Evolutionary conservation across 2,888 invertebrate species (phyloP), one percentile per base, ranked within the genome.

Genomic region (Hemithea aestivaria): DNA sequence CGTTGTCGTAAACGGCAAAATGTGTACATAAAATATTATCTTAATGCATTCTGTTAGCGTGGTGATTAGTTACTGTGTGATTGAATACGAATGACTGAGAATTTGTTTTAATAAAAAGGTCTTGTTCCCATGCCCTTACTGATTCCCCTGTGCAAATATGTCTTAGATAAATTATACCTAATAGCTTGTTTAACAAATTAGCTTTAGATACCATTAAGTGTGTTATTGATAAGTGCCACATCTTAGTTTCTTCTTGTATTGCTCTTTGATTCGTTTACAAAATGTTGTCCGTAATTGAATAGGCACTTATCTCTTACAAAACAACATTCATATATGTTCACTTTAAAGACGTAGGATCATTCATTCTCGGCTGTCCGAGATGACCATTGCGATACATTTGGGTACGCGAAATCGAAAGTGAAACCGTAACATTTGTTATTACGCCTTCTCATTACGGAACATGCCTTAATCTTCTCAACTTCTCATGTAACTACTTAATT

Each of bases 371-470:
- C 7, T 41, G 23, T 30, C 12, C 25, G 24, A 20, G 26, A 20
- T 31, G 37, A 27, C 34, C 35, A 29, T 34, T 44, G 44, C 27
- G 7, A 35, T 38, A 20, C 29, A 31, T 34, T 46, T 45, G 41
- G 36, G 8, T 32, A 39, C 5, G 28, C 37, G 35, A 56, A 53
- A 58, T 49, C 34, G 61, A 65, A 66, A 65, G 65, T 62, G 46
- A 45, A 37, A 32, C 38, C 11, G 34, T 27, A 33, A 34, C 29
- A 43, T 40, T 44, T 44, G 24, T 29, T 49, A 34, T 46, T 43
- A 46, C 44, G 42, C 30, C 25, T 40, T 38, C 35, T 37, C 35
- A 35, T 39, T 41, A 42, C 48, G 29, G 45, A 43, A 39, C 37
- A 44, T 40, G 33, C 27, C 40, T 48, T 36, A 45, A 47, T 39